A percentile compares a stretch with the other conserved stretches of the same genome.
Evolutionary conservation across 2,113 vertebrate genomes (phyloP).

Genomic region (Eidolon helvum): DNA sequence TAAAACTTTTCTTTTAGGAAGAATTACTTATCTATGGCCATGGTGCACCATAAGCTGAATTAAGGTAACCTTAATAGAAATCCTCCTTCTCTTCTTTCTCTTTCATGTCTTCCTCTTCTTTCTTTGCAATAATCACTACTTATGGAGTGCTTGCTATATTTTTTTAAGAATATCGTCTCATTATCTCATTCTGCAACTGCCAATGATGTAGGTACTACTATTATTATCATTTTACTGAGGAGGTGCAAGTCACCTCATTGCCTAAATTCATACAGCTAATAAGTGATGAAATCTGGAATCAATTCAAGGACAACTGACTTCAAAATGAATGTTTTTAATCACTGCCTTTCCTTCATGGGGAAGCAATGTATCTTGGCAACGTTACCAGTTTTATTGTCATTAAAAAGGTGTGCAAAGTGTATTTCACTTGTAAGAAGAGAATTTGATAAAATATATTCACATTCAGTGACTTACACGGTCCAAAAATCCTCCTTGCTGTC

Average conservation of each 20-base stretch:
- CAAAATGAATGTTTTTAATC: neutral
- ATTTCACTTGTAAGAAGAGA: neutral
- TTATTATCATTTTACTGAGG: neutral
- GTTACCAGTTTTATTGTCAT: neutral
- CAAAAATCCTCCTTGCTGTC: neutral
- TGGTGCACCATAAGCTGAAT: neutral
- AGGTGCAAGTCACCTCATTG: neutral
- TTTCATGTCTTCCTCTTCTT: neutral
- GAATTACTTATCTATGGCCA: neutral
- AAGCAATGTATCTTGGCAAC: neutral
- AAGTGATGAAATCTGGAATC: neutral
- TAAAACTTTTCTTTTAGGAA: neutral
- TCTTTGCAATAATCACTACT: neutral
- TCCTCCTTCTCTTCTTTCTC: neutral
- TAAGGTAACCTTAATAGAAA: neutral
- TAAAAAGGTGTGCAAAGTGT: neutral
- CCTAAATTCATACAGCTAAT: neutral
- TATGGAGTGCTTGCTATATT: neutral
- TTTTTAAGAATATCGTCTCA: neutral
- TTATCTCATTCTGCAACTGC: neutral
- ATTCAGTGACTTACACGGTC: neutral
- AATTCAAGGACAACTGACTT: neutral
- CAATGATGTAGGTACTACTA: neutral
- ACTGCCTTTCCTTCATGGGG: neutral
- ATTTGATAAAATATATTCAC: neutral